These are phyloP conservation scores for Mus spretus DNA, from an alignment of 2,797 vertebrate species.

Conservation along the genomic window DNA sequence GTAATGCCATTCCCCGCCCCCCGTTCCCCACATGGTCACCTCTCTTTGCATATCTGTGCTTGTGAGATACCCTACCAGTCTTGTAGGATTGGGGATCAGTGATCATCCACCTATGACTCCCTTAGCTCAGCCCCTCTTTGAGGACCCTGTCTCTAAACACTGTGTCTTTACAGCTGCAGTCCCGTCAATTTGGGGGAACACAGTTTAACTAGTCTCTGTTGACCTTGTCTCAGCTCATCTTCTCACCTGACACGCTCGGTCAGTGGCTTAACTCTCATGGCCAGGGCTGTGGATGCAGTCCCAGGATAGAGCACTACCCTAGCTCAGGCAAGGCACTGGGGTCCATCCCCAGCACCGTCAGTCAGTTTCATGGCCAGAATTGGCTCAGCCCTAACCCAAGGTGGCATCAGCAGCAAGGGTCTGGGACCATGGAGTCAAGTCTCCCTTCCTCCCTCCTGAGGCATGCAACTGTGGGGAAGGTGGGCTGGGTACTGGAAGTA, in stretches of 20 bases:
- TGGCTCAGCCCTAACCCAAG: neutral
- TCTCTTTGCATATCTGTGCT: neutral
- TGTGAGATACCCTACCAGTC: neutral
- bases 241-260: neutral
- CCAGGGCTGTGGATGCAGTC: neutral
- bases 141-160: neutral
- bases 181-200: neutral
- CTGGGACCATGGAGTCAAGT: accelerated
- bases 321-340: neutral
- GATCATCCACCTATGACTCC: too few species aligned
- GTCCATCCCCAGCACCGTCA: neutral
- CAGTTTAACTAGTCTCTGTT: neutral
- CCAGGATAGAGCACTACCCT: neutral
- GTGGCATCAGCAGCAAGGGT: neutral
- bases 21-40: neutral
- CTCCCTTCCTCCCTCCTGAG: neutral
- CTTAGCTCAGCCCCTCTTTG: neutral
- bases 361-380: neutral
- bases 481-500: neutral
- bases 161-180: neutral
- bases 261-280: neutral
- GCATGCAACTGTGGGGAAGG: neutral
- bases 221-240: neutral
- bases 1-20: neutral
- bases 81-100: neutral